Evolutionary conservation across 2,888 invertebrate genomes (phyloP).

Genomic region (Fragum fragum): DNA sequence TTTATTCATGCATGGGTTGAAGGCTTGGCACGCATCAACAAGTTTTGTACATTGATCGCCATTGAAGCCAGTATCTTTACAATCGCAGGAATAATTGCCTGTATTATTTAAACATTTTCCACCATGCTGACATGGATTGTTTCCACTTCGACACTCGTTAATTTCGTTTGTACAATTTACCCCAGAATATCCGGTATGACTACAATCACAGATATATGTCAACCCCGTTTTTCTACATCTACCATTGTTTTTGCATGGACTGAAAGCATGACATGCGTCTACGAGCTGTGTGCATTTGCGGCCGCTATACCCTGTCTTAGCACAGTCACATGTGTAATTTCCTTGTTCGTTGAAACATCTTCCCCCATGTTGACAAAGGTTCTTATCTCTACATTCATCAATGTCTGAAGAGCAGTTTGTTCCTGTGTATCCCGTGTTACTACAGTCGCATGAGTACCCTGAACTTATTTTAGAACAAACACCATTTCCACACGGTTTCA

Average conservation of each 20-base stretch:
- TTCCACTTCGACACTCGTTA: neutral
- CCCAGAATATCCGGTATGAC: constrained; percentile 33
- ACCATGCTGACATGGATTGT: neutral
- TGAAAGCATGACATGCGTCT: constrained; percentile 40
- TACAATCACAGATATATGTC: constrained; percentile 32
- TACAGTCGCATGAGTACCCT: neutral
- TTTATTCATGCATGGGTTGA: neutral
- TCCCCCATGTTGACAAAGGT: constrained; percentile 64
- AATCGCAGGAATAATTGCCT: constrained; percentile 18
- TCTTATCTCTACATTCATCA: neutral
- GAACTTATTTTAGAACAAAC: neutral
- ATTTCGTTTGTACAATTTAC: constrained; percentile 22
- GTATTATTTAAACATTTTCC: constrained; percentile 31
- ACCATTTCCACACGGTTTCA: neutral
- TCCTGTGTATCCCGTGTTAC: neutral
- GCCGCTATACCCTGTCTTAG: constrained; percentile 61
- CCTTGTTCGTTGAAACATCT: constrained; percentile 65
- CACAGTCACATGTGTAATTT: too few relatives aligned
- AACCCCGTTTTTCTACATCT: constrained; percentile 23
- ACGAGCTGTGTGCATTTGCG: constrained; percentile 27
- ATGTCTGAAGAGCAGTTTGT: neutral
- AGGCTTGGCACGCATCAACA: neutral
- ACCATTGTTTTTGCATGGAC: constrained; percentile 19
- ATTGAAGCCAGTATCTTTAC: neutral
- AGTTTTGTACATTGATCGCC: neutral